Percentiles rank a stretch among this genome's conserved stretches.
Conservation (phyloP, 1,140 invertebrate genomes). For the Orchesella cincta region DNA sequence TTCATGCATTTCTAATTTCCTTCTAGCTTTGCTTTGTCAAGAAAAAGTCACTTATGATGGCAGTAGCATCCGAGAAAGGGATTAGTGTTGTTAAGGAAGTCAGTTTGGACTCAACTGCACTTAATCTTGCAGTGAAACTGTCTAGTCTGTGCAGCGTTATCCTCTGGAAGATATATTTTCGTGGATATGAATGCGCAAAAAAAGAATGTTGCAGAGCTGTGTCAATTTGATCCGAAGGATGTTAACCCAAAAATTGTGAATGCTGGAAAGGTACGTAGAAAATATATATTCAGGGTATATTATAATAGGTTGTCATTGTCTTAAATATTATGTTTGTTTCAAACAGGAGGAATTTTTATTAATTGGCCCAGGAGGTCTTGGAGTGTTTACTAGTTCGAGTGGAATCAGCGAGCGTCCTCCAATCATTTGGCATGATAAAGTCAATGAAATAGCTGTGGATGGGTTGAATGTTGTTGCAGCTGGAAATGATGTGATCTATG, state of each 20-base stretch:
- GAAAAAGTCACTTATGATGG: slow-evolving; percentile 41
- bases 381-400: slow-evolving; percentile 62
- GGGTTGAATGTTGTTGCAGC: slow-evolving; percentile 46
- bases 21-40: slow-evolving; percentile 44
- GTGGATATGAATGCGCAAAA: slow-evolving; percentile 38
- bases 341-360: slow-evolving; percentile 53
- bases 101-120: slow-evolving; percentile 37
- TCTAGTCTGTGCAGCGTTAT: slow-evolving; percentile 45
- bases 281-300: neutral
- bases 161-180: slow-evolving; percentile 43
- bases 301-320: neutral
- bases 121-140: slow-evolving; percentile 42
- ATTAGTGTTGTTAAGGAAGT: slow-evolving; percentile 44
- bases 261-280: slow-evolving; percentile 43
- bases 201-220: slow-evolving; percentile 41
- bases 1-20: neutral
- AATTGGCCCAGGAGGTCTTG: slow-evolving; percentile 60
- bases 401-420: slow-evolving; percentile 63
- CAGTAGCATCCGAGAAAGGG: slow-evolving; percentile 44
- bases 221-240: slow-evolving; percentile 47
- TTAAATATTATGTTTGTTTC: slow-evolving; percentile 4
- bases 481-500: slow-evolving; percentile 40
- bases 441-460: slow-evolving; percentile 44
- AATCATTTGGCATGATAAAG: slow-evolving; percentile 59
- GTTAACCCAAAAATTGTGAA: slow-evolving; percentile 42